Conservation (phyloP, 2,888 invertebrate genomes). For the Thymelicus sylvestris region DNA sequence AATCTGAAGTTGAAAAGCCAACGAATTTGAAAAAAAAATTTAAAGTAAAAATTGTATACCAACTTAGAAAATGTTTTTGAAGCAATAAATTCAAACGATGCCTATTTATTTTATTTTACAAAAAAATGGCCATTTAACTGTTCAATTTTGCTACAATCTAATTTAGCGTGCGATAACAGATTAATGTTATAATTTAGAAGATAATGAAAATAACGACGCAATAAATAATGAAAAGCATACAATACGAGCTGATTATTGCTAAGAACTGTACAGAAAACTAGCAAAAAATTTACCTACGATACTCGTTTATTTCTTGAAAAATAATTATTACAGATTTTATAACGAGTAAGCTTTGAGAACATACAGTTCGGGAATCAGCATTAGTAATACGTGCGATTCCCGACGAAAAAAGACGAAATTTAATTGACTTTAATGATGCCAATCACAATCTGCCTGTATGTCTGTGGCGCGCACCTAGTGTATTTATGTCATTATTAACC, state of each 20-base stretch:
- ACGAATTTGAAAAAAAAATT: no score
- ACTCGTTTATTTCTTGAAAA: constrained; percentile 15
- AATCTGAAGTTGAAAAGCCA: no score
- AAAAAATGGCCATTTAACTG: constrained; percentile 13
- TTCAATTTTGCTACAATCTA: constrained; percentile 16
- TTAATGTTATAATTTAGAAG: constrained; percentile 33
- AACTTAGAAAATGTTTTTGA: constrained; percentile 11
- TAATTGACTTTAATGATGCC: constrained; percentile 35
- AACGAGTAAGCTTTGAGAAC: background rate
- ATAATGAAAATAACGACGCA: constrained; percentile 28
- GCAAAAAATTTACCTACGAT: constrained; percentile 1
- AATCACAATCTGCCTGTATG: constrained; percentile 61
- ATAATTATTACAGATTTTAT: constrained; percentile 10
- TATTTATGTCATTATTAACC: constrained; percentile 85
- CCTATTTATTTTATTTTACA: constrained; percentile 15
- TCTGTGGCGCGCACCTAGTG: constrained; percentile 62
- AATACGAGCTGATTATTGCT: constrained; percentile 21
- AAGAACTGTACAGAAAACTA: constrained; percentile 6
- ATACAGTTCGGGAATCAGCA: constrained; percentile 1
- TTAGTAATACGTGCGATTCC: constrained; percentile 12
- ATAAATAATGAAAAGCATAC: constrained; percentile 25
- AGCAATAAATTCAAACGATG: constrained; percentile 20
- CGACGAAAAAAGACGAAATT: constrained; percentile 29
- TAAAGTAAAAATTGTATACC: background rate
- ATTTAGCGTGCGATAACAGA: constrained; percentile 36